Percentiles rank a stretch among this genome's conserved stretches.
Evolutionary conservation across 2,888 invertebrate genomes (phyloP).

Genomic region (Plagodis dolabraria): DNA sequence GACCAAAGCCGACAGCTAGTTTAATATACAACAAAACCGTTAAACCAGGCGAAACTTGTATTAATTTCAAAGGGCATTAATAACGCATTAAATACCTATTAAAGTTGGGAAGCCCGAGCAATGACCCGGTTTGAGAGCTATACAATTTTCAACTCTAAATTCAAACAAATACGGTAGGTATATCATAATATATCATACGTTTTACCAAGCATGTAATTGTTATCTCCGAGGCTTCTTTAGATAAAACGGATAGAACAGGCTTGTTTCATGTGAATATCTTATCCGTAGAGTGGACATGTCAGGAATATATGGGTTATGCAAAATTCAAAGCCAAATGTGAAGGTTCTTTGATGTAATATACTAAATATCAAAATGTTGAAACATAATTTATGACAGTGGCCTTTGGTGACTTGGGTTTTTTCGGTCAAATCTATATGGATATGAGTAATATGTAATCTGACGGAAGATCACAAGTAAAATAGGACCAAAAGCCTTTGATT

Average conservation of each 20-base stretch:
- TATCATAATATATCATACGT: not conserved
- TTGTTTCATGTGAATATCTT: conserved; percentile 22
- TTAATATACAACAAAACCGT: conserved; percentile 2
- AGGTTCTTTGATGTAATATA: conserved; percentile 7
- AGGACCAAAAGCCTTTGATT: no score
- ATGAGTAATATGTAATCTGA: no score
- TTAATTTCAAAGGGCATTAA: conserved; percentile 25
- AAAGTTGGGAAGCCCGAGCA: conserved; percentile 13
- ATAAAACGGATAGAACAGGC: conserved; percentile 13
- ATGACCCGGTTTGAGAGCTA: conserved; percentile 4
- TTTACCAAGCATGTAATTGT: conserved; percentile 6
- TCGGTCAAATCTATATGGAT: no score
- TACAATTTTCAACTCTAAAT: conserved; percentile 12
- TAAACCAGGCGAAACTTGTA: conserved; percentile 10
- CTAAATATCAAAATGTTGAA: not conserved
- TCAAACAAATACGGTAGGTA: not conserved
- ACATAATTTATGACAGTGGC: conserved; percentile 1
- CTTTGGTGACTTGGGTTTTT: no score
- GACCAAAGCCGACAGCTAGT: not conserved
- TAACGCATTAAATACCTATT: conserved; percentile 23
- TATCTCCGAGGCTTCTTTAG: conserved; percentile 11
- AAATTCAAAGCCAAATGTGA: conserved; percentile 13
- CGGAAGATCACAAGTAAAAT: no score
- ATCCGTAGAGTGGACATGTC: conserved; percentile 19
- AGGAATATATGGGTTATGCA: conserved; percentile 19